Evolutionary conservation across 1,140 invertebrate genomes (phyloP), one percentile per base, ranked within the genome.

Genomic region (Sitodiplosis mosellana): DNA sequence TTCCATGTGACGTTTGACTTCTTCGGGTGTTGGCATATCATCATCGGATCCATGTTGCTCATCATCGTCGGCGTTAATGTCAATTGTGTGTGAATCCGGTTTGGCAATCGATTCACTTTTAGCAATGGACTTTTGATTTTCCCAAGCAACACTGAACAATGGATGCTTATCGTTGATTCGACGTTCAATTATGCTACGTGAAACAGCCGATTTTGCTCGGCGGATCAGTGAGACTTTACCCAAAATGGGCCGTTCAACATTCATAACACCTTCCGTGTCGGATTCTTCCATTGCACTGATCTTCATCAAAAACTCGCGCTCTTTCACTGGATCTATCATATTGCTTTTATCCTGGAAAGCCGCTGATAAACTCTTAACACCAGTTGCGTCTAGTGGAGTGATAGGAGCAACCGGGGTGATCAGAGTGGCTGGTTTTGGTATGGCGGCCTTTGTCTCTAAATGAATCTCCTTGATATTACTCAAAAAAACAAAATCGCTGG

Each of bases 221-320:
- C 72, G 65, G 14, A 70, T 64, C 48, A 75, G 63, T 2, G 74
- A 72, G 2, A 77, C 66, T 51, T 70, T 73, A 6, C 75, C 77
- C 22, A 80, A 59, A 38, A 77, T 57, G 15, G 69, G 67, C 14
- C 57, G 59, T 47, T 69, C 68, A 53, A 59, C 49, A 57, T 55
- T 17, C 15, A 38, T 67, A 40, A 70, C 69, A 43, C 71, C 69
- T 56, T 80, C 77, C 57, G 75, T 78, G 56, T 80, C 77, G 0
- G 74, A 73, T 50, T 78, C 75, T 19, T 72, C 55, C 11, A 62
- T 60, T 4, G 64, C 60, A 52, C 67, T 69, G 33, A 67, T 60
- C 55, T 69, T 67, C 53, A 64, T 68, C 43, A 68, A 55, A 43
- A 63, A 70, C 48, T 64, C 62, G 49, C 67, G 64, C 33, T 69